A percentile compares a stretch with the other conserved stretches of the same genome.
These are phyloP conservation scores for Sebastes cheni DNA, from an alignment of 2,797 vertebrate species.

Conservation along the genomic window DNA sequence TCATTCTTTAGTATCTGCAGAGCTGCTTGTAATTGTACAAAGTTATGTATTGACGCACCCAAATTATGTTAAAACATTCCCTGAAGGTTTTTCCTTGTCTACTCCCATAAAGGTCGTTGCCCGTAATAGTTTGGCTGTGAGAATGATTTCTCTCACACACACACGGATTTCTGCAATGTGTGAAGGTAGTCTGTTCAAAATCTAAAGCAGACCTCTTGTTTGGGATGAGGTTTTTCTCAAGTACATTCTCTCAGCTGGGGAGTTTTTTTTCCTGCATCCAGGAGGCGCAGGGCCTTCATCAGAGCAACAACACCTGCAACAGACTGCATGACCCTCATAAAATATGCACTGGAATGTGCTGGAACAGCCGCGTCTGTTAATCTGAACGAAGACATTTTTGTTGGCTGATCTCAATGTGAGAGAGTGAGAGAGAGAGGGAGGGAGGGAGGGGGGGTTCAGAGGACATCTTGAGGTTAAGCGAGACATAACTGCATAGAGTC, in stretches of 20 bases:
- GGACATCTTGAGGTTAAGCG: constrained; percentile 55
- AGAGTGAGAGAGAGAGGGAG: constrained; percentile 4
- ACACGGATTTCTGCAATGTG: constrained; percentile 55
- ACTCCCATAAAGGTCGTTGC: constrained; percentile 32
- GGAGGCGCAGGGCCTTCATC: constrained; percentile 59
- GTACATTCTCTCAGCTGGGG: constrained; percentile 45
- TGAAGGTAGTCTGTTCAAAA: constrained; percentile 50
- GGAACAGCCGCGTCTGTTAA: constrained; percentile 74
- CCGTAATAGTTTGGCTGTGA: constrained; percentile 34
- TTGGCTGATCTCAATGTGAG: constrained; percentile 70
- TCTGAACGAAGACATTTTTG: constrained; percentile 78
- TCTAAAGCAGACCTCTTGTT: constrained; percentile 67
- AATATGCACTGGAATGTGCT: constrained; percentile 77
- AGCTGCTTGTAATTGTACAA: constrained; percentile 8
- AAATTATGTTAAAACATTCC: constrained; percentile 21
- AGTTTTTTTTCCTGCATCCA: constrained; percentile 20
- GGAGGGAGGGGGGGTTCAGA: background rate
- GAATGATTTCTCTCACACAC: constrained; percentile 22
- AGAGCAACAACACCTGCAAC: constrained; percentile 78
- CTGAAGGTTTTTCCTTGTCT: constrained; percentile 2
- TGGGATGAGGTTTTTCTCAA: constrained; percentile 42
- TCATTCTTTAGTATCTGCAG: background rate
- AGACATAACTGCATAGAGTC: constrained; percentile 66
- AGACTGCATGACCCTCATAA: constrained; percentile 76
- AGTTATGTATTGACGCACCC: constrained; percentile 33